phyloP scores from a whole-genome alignment of 2,888 invertebrate genomes.

The Drosophila demipolita region DNA sequence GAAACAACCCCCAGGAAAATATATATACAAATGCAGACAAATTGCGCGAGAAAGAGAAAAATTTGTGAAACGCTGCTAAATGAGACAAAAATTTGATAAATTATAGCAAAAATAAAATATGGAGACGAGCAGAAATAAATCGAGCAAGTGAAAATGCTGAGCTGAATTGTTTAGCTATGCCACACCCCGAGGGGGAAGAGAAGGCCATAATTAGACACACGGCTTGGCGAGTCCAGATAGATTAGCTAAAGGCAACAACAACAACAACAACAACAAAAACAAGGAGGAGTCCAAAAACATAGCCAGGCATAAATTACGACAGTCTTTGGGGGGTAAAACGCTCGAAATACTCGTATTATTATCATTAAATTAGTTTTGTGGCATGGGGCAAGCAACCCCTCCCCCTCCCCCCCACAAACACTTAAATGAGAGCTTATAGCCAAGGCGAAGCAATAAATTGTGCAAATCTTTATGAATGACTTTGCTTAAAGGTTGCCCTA shows the following conservation, averaged over 20 bases:
- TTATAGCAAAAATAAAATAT: slow-evolving; percentile 27
- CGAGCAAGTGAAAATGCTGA: slow-evolving; percentile 28
- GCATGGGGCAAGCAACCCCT: neutral
- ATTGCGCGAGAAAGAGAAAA: slow-evolving; percentile 57
- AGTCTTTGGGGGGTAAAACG: slow-evolving; percentile 43
- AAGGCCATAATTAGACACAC: slow-evolving; percentile 71
- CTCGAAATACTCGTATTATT: slow-evolving; percentile 65
- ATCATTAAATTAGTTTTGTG: slow-evolving; percentile 76
- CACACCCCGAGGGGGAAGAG: slow-evolving; percentile 9
- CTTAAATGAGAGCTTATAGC: slow-evolving; percentile 75
- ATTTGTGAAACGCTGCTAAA: slow-evolving; percentile 48
- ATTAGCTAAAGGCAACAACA: slow-evolving; percentile 43
- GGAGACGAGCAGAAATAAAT: slow-evolving; percentile 21
- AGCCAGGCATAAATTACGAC: slow-evolving; percentile 51
- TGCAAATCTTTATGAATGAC: slow-evolving; percentile 75
- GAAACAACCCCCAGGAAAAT: slow-evolving; percentile 18
- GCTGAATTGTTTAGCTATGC: slow-evolving; percentile 48
- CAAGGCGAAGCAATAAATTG: slow-evolving; percentile 68
- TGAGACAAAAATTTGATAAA: slow-evolving; percentile 79
- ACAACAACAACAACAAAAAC: neutral
- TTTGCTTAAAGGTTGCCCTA: slow-evolving; percentile 39
- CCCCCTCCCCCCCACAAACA: neutral
- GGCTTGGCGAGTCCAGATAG: slow-evolving; percentile 38
- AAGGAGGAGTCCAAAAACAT: neutral
- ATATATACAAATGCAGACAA: slow-evolving; percentile 35